These are phyloP conservation scores for Acyrthosiphon pisum DNA, from an alignment of 1,140 invertebrate genomes.

Conservation along the genomic window DNA sequence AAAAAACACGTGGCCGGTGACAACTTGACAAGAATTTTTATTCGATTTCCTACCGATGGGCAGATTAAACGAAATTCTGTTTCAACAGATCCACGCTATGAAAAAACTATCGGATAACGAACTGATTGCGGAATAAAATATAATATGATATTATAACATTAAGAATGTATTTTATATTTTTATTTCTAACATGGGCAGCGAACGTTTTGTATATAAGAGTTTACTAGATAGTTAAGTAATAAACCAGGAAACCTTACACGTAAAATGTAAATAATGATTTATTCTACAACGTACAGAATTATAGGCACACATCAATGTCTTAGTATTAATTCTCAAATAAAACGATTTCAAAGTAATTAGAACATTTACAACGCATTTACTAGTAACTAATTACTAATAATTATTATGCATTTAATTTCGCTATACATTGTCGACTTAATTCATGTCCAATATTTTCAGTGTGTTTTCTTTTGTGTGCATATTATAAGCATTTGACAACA, in stretches of 20 bases:
- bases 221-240: neutral
- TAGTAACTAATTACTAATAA: neutral
- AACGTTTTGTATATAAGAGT: neutral
- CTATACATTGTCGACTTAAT: neutral
- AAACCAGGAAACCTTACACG: neutral
- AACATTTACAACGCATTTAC: constrained; percentile 1
- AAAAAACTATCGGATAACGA: neutral
- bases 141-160: neutral
- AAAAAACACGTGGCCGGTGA: neutral
- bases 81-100: neutral
- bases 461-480: neutral
- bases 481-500: neutral
- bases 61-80: constrained; percentile 4
- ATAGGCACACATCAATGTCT: neutral
- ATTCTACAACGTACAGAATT: neutral
- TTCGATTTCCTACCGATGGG: neutral
- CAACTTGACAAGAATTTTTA: neutral
- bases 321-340: neutral
- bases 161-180: neutral
- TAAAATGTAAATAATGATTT: neutral
- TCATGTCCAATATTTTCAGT: neutral
- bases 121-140: neutral
- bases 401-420: neutral
- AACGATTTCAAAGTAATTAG: neutral
- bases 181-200: neutral